Percentiles rank a stretch among this genome's conserved stretches.
Conservation (phyloP, 2,888 invertebrate genomes). For the Endomychus coccineus region DNA sequence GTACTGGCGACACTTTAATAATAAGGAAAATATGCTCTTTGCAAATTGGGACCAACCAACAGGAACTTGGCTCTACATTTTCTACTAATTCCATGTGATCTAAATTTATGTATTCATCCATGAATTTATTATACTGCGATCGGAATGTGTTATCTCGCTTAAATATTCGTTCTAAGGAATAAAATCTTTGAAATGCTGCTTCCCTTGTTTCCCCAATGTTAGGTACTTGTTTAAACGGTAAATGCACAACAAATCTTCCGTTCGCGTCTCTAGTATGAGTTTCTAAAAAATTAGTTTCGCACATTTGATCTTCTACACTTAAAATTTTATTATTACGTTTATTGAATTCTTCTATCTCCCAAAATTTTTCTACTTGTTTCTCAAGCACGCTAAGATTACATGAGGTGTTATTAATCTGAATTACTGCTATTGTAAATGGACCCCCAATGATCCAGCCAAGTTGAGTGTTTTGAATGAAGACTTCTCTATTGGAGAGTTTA, state of each 20-base stretch:
- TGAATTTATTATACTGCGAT: constrained; percentile 3
- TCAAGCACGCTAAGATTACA: constrained; percentile 4
- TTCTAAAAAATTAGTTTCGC: constrained; percentile 4
- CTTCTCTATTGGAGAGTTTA: not conserved
- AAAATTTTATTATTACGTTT: not conserved
- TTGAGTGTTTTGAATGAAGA: not conserved
- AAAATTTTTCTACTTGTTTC: constrained; percentile 4
- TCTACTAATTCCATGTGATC: constrained; percentile 2
- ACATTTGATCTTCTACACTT: constrained; percentile 5
- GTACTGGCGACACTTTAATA: not conserved
- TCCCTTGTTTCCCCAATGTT: constrained; percentile 3
- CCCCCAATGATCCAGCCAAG: constrained; percentile 3
- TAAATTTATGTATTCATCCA: constrained; percentile 5
- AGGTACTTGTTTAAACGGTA: constrained; percentile 5
- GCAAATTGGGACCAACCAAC: not conserved
- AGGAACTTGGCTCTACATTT: not conserved
- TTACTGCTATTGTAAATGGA: not conserved
- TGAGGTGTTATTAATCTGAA: not conserved
- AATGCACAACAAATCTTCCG: constrained; percentile 3
- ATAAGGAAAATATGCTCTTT: not conserved
- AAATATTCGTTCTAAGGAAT: constrained; percentile 5
- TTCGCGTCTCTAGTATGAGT: not conserved
- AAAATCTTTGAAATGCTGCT: constrained; percentile 6
- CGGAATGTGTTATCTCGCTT: not conserved
- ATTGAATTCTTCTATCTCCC: constrained; percentile 9